phyloP scores from a whole-genome alignment of 2,888 invertebrate species.

The Rosalia funebris region DNA sequence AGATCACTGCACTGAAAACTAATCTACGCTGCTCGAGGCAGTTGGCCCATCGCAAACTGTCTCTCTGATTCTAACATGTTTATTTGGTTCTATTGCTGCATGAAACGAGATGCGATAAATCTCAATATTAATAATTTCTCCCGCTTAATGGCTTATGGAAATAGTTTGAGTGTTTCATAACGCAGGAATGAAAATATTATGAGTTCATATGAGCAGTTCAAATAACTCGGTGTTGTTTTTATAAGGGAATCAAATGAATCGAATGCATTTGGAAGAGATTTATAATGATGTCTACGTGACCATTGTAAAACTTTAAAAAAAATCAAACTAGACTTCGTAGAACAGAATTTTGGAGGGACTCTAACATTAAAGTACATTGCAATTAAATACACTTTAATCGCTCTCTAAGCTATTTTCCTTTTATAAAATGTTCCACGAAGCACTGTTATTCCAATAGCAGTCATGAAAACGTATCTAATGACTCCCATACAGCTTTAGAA shows the following conservation, averaged over 20 bases:
- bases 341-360: no score
- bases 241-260: not conserved
- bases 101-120: conserved; percentile 7
- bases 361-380: no score
- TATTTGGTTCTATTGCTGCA: conserved; percentile 16
- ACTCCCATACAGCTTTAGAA: no score
- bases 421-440: no score
- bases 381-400: no score
- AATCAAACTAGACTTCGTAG: no score
- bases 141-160: not conserved
- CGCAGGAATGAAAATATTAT: conserved; percentile 1
- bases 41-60: conserved; percentile 18
- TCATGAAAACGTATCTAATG: no score
- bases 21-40: conserved; percentile 24
- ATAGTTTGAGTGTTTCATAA: not conserved
- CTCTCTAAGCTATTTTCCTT: no score
- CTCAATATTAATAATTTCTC: conserved; percentile 5
- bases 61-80: conserved; percentile 26
- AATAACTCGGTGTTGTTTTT: not conserved
- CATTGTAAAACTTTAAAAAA: no score
- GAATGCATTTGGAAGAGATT: no score
- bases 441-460: no score
- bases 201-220: not conserved
- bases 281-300: no score
- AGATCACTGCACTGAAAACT: conserved; percentile 36